Evolutionary conservation across 2,888 invertebrate genomes (phyloP).

Genomic region (Leptinotarsa juncta): DNA sequence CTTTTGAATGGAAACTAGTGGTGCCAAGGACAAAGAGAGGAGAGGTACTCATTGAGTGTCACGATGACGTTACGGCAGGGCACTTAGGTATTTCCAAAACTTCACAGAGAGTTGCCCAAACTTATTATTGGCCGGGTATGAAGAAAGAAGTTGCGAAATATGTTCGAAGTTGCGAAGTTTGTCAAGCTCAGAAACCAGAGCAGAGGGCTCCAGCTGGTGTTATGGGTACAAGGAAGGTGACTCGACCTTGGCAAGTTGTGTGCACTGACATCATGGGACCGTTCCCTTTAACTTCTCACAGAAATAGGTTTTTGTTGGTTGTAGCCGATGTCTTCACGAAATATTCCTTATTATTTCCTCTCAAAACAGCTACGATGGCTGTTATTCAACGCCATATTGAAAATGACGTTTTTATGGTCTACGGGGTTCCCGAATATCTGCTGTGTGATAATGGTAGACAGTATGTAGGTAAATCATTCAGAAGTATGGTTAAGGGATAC

Average conservation of each 20-base stretch:
- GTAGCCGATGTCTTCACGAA: constrained; percentile 20
- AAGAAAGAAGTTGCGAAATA: no score
- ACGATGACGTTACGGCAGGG: constrained; percentile 24
- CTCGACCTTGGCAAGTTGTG: constrained; percentile 14
- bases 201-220: constrained; percentile 19
- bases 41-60: constrained; percentile 9
- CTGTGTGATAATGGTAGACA: constrained; percentile 27
- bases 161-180: constrained; percentile 23
- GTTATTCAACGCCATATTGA: constrained; percentile 10
- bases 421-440: constrained; percentile 19
- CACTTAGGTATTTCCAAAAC: background rate
- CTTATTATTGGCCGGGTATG: no score
- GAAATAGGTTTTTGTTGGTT: constrained; percentile 17
- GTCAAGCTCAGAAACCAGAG: constrained; percentile 13
- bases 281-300: background rate
- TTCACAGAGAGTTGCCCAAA: no score
- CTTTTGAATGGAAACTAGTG: constrained; percentile 29
- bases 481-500: background rate
- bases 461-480: constrained; percentile 13
- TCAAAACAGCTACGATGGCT: constrained; percentile 1
- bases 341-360: constrained; percentile 16
- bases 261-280: constrained; percentile 18
- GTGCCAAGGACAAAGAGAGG: constrained; percentile 19
- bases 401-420: constrained; percentile 23
- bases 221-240: constrained; percentile 17